Percentiles rank a stretch among this genome's conserved stretches.
Conservation (phyloP, 1,140 invertebrate genomes). For the Cydia pomonella region DNA sequence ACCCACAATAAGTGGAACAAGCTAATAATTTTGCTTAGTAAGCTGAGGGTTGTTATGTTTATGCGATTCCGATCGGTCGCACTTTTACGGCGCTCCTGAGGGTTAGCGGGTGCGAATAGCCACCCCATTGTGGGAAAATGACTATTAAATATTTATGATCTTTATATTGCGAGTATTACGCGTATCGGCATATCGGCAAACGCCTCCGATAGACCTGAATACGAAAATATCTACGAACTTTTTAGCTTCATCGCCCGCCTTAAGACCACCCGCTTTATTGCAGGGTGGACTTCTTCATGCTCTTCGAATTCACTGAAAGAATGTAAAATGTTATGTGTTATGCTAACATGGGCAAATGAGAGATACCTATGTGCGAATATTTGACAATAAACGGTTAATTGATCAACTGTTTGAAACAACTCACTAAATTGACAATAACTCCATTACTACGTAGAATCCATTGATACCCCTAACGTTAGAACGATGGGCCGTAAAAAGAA, state of each 20-base stretch:
- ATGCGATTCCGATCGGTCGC: slow-evolving; percentile 72
- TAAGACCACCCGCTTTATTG: slow-evolving; percentile 13
- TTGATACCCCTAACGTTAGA: no score
- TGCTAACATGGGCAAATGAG: no score
- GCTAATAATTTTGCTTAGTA: slow-evolving; percentile 71
- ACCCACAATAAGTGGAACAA: slow-evolving; percentile 62
- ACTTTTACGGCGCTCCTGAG: slow-evolving; percentile 68
- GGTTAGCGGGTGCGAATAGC: slow-evolving; percentile 73
- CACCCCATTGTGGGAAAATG: slow-evolving; percentile 78
- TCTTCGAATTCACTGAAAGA: neutral
- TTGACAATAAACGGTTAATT: neutral
- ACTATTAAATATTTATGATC: slow-evolving; percentile 78
- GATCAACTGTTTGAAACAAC: no score
- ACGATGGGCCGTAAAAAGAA: no score
- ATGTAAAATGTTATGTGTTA: neutral
- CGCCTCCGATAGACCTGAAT: slow-evolving; percentile 40
- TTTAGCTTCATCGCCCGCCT: slow-evolving; percentile 14
- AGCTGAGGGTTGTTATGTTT: slow-evolving; percentile 61
- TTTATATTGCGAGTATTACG: slow-evolving; percentile 59
- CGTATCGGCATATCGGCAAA: slow-evolving; percentile 54
- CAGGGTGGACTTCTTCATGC: neutral
- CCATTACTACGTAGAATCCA: no score
- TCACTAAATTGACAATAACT: no score
- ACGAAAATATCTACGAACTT: slow-evolving; percentile 8
- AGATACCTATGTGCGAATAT: neutral